Conservation (phyloP, 2,797 vertebrate genomes). For the Parauchenoglanis punctatus region DNA sequence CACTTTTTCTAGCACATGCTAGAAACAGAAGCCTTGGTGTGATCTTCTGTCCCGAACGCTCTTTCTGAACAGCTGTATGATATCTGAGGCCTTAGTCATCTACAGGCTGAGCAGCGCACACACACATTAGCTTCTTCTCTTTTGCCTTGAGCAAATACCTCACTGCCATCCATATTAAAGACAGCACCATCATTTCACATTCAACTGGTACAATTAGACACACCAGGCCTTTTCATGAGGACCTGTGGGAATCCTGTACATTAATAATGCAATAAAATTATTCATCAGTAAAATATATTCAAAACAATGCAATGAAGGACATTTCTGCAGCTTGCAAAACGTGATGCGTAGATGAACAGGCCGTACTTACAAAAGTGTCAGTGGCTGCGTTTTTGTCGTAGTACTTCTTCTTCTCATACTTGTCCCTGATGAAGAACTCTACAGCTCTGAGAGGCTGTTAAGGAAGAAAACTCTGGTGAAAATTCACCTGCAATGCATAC, state of each 20-base stretch:
- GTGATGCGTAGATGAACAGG: neutral
- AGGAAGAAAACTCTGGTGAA: constrained; percentile 70
- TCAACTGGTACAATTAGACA: neutral
- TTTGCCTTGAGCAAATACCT: neutral
- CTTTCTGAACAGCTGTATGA: constrained; percentile 25
- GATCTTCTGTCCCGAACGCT: neutral
- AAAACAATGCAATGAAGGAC: neutral
- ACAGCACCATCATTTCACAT: neutral
- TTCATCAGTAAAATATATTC: constrained; percentile 1
- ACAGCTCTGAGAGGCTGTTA: constrained; percentile 87
- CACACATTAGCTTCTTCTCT: constrained; percentile 6
- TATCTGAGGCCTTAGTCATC: constrained; percentile 24
- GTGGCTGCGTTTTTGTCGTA: constrained; percentile 85
- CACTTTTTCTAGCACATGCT: neutral
- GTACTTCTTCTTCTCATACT: constrained; percentile 99
- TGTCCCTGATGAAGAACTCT: constrained; percentile 99
- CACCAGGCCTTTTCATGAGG: neutral
- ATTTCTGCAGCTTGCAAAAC: neutral
- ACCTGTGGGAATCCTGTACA: neutral
- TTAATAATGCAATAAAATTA: neutral
- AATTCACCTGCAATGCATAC: neutral
- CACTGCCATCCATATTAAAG: neutral
- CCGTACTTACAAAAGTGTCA: constrained; percentile 84
- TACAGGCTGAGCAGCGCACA: constrained; percentile 18
- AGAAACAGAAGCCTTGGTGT: neutral